These are phyloP conservation scores for Halisarca cf. caerulea DNA, from an alignment of 37 sponge, comb jelly and placozoan species.

Conservation along the genomic window DNA sequence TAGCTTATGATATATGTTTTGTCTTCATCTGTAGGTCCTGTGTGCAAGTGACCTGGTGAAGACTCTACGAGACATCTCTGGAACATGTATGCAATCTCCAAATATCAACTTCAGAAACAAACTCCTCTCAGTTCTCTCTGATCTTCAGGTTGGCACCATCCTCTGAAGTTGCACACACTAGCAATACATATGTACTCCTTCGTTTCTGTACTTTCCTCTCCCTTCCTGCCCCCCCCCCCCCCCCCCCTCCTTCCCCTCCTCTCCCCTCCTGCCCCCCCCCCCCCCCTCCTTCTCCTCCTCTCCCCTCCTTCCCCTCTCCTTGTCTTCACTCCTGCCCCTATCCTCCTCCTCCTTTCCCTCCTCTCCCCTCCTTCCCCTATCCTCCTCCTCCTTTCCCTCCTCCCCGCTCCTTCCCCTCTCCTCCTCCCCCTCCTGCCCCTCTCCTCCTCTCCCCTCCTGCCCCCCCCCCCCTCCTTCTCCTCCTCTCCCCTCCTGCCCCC, in stretches of 20 bases:
- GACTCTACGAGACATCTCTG: constrained; percentile 47
- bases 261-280: not conserved
- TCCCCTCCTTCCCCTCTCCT: not conserved
- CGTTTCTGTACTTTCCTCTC: constrained; percentile 1
- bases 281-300: not conserved
- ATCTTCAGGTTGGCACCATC: constrained; percentile 37
- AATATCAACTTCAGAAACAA: constrained; percentile 62
- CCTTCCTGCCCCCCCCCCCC: no score
- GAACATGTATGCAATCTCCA: constrained; percentile 51
- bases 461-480: not conserved
- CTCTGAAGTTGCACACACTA: not conserved
- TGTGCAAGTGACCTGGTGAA: constrained; percentile 69
- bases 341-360: not conserved
- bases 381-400: no score
- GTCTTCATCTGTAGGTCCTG: constrained; percentile 43
- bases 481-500: no score
- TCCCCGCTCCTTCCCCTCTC: no score
- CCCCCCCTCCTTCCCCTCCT: not conserved
- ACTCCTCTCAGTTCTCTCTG: constrained; percentile 47
- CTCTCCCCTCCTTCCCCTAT: no score
- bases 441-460: not conserved
- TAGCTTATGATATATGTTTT: no score
- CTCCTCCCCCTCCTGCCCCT: no score
- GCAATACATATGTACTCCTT: not conserved
- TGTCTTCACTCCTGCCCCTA: not conserved